phyloP scores from a whole-genome alignment of 1,140 invertebrate species.

The Cyclargus thomasi region DNA sequence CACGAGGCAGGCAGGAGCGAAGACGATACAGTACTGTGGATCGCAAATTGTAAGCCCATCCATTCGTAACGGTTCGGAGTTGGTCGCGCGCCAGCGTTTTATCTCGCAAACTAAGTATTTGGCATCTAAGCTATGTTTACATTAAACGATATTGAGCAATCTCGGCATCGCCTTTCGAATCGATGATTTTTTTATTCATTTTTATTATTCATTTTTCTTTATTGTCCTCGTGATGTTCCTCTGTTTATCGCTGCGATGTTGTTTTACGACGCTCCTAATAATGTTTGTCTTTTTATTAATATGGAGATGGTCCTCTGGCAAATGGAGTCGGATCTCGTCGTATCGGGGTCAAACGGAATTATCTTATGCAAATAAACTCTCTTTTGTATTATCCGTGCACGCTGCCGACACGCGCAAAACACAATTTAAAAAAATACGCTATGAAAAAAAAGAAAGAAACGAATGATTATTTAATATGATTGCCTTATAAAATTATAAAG shows the following conservation, averaged over 20 bases:
- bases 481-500: slow-evolving; percentile 71
- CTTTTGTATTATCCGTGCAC: neutral
- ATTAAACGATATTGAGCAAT: slow-evolving; percentile 62
- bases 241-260: neutral
- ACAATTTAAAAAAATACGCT: slow-evolving; percentile 37
- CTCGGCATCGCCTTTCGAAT: slow-evolving; percentile 20
- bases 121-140: slow-evolving; percentile 67
- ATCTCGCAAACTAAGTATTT: slow-evolving; percentile 64
- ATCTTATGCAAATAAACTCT: slow-evolving; percentile 1
- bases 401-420: neutral
- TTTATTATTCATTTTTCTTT: slow-evolving; percentile 20
- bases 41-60: slow-evolving; percentile 56
- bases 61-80: slow-evolving; percentile 52
- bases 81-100: slow-evolving; percentile 66
- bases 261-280: neutral
- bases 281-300: slow-evolving; percentile 11
- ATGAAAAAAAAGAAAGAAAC: slow-evolving; percentile 23
- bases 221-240: neutral
- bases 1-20: slow-evolving; percentile 27
- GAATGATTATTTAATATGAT: slow-evolving; percentile 37
- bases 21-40: slow-evolving; percentile 29
- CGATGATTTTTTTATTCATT: slow-evolving; percentile 1
- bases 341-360: neutral
- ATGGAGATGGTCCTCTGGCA: neutral
- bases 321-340: neutral